Conservation (phyloP, 1,140 invertebrate species). For the Drosophila nasuta region DNA sequence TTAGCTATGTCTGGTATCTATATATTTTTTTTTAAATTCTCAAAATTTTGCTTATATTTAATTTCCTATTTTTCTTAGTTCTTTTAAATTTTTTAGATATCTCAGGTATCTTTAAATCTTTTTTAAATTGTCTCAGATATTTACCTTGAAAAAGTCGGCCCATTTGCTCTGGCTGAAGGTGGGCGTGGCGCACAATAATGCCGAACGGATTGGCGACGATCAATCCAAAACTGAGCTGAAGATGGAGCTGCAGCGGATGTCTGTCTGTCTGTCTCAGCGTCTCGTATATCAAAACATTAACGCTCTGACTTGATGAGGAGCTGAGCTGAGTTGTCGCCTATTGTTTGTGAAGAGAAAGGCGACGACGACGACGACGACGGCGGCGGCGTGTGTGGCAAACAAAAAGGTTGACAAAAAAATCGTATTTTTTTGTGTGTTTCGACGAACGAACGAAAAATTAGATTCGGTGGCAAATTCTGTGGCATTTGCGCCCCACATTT, state of each 20-base stretch:
- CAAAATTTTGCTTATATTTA: too few relatives aligned
- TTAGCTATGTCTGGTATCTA: too few relatives aligned
- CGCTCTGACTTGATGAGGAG: too few relatives aligned
- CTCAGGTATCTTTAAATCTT: too few relatives aligned
- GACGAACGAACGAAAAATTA: slow-evolving; percentile 76
- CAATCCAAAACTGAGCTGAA: not conserved
- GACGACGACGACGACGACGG: not conserved
- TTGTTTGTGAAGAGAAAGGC: too few relatives aligned
- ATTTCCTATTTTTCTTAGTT: too few relatives aligned
- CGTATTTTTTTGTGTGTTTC: slow-evolving; percentile 27
- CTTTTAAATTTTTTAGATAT: too few relatives aligned
- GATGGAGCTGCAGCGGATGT: not conserved
- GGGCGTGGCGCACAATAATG: slow-evolving; percentile 31
- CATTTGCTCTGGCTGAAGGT: slow-evolving; percentile 38
- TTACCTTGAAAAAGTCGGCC: slow-evolving; percentile 74
- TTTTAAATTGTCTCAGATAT: slow-evolving; percentile 15
- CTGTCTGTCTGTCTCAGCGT: not conserved
- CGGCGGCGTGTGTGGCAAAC: slow-evolving; percentile 56
- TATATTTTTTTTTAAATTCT: too few relatives aligned
- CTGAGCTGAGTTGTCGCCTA: too few relatives aligned
- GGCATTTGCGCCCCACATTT: slow-evolving; percentile 5
- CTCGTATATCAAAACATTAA: too few relatives aligned
- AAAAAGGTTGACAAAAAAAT: slow-evolving; percentile 75
- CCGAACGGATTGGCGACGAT: not conserved
- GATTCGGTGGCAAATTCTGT: slow-evolving; percentile 51